These are phyloP conservation scores for Neopelma chrysocephalum DNA, from an alignment of 2,797 vertebrate species.

Conservation along the genomic window DNA sequence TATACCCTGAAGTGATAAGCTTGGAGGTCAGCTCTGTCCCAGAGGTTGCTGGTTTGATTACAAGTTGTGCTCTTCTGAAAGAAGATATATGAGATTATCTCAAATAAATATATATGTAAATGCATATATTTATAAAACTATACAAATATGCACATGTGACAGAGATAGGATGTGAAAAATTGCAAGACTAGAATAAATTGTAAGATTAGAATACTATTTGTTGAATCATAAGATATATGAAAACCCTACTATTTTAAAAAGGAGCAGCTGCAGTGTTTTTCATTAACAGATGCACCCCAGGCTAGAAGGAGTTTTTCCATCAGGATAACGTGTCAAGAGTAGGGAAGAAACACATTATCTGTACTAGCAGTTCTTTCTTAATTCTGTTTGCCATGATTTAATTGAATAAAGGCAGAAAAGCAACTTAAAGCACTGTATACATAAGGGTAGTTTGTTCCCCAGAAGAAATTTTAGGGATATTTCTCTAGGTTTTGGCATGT, in stretches of 20 bases:
- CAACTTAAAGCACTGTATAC: neutral
- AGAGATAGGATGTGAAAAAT: neutral
- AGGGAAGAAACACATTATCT: neutral
- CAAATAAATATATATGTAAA: neutral
- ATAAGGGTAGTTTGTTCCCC: rapidly evolving
- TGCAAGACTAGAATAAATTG: neutral
- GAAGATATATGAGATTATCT: neutral
- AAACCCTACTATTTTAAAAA: neutral
- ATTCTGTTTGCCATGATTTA: neutral
- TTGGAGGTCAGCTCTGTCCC: neutral
- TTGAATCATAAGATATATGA: neutral
- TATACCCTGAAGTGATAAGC: neutral
- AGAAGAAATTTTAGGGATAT: neutral
- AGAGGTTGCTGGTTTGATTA: neutral
- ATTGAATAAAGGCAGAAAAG: neutral
- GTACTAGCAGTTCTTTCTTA: neutral
- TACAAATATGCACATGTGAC: neutral
- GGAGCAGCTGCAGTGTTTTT: neutral
- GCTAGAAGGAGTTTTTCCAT: neutral
- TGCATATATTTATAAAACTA: neutral
- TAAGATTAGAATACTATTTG: neutral
- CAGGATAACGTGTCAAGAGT: neutral
- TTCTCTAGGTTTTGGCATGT: neutral
- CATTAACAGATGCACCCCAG: neutral
- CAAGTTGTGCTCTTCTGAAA: neutral